A percentile compares a stretch with the other conserved stretches of the same genome.
phyloP scores from a whole-genome alignment of 2,888 invertebrate genomes.

The Mimas tiliae region DNA sequence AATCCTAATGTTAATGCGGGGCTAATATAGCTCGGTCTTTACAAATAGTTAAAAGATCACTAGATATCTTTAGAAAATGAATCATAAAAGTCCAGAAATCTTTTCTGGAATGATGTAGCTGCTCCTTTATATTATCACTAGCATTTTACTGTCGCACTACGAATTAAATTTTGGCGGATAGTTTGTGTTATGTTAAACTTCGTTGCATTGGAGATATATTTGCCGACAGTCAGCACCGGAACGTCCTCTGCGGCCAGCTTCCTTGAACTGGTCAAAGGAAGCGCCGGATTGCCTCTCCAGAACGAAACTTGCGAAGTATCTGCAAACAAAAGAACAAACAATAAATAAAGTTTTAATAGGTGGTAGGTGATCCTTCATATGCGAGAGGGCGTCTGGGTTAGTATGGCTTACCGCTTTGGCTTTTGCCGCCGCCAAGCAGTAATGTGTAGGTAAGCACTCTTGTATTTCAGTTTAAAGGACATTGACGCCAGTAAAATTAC shows the following conservation, averaged over 20 bases:
- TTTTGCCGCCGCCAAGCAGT: no score
- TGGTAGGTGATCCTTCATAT: neutral
- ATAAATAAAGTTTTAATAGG: no score
- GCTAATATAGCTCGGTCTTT: neutral
- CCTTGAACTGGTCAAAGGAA: constrained; percentile 91
- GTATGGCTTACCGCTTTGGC: no score
- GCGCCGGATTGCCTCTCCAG: constrained; percentile 90
- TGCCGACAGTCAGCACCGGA: constrained; percentile 94
- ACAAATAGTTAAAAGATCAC: neutral
- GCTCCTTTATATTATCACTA: constrained; percentile 38
- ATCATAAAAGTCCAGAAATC: constrained; percentile 1
- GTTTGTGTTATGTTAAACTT: constrained; percentile 86
- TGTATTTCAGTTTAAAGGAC: no score
- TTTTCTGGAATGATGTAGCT: neutral
- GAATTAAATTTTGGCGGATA: constrained; percentile 43
- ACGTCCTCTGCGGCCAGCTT: constrained; percentile 94
- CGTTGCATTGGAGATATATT: constrained; percentile 94
- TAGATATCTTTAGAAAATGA: neutral
- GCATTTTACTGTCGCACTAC: constrained; percentile 44
- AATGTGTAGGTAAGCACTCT: no score
- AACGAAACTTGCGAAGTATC: constrained; percentile 94
- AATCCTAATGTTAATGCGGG: neutral
- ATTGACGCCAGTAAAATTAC: no score
- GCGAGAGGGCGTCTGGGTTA: no score
- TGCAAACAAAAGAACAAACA: constrained; percentile 58